Evolutionary conservation across 2,113 vertebrate genomes (phyloP).

Genomic region (Nanorana parkeri): DNA sequence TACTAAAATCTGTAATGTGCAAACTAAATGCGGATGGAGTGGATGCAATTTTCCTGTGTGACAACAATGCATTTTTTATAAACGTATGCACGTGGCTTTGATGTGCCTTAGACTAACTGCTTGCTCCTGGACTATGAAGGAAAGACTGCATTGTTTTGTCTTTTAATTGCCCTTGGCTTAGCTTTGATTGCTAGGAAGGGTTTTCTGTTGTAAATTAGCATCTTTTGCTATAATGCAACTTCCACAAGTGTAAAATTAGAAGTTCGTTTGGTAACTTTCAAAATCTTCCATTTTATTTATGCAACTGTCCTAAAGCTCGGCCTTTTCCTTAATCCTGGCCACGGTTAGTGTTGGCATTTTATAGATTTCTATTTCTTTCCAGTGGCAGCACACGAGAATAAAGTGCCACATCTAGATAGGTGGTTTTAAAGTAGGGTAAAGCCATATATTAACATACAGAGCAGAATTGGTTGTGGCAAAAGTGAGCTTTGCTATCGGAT

Average conservation of each 20-base stretch:
- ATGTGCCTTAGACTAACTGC: conserved; percentile 78
- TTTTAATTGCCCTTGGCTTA: conserved; percentile 59
- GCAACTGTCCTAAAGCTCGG: background rate
- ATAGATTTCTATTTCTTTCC: background rate
- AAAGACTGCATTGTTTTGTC: conserved; percentile 54
- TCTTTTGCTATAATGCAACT: background rate
- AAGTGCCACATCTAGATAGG: background rate
- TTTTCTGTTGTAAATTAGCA: conserved; percentile 16
- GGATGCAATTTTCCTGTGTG: conserved; percentile 61
- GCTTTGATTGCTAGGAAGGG: conserved; percentile 59
- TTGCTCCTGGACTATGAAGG: conserved; percentile 64
- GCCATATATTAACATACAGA: conserved; percentile 27
- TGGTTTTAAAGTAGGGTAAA: conserved; percentile 17
- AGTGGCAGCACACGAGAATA: background rate
- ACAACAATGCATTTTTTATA: conserved; percentile 61
- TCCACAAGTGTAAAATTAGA: background rate
- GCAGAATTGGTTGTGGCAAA: background rate
- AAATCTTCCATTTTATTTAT: conserved; percentile 14
- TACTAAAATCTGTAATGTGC: conserved; percentile 50
- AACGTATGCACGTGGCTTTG: conserved; percentile 62
- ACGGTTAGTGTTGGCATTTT: background rate
- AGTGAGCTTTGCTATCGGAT: background rate
- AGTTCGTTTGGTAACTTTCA: background rate
- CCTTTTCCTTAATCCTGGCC: background rate
- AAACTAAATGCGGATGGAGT: conserved; percentile 58